Percentiles rank a stretch among this genome's conserved stretches.
These are phyloP conservation scores for Bombus huntii DNA, from an alignment of 1,140 invertebrate genomes.

Conservation along the genomic window DNA sequence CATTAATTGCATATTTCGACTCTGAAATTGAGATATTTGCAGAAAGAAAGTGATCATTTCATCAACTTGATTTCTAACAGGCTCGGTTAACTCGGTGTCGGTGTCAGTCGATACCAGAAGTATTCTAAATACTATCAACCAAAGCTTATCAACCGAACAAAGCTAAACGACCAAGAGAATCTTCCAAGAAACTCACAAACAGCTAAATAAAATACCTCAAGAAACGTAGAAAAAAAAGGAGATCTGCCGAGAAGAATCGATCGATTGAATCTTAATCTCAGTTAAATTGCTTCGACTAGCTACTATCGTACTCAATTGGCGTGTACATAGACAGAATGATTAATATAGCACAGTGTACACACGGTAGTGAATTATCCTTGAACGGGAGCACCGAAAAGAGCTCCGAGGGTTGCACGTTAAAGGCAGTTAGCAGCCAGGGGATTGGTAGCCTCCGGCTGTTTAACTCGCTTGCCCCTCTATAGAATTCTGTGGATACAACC, in stretches of 20 bases:
- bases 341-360: conserved; percentile 37
- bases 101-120: too few relatives aligned
- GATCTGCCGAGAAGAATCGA: not conserved
- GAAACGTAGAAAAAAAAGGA: not conserved
- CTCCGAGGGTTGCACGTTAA: conserved; percentile 50
- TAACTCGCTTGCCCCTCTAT: conserved; percentile 69
- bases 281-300: not conserved
- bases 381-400: conserved; percentile 46
- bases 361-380: conserved; percentile 39
- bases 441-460: conserved; percentile 74
- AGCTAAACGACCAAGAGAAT: too few relatives aligned
- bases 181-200: too few relatives aligned
- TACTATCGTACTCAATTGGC: conserved; percentile 51
- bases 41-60: too few relatives aligned
- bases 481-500: conserved; percentile 62
- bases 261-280: not conserved
- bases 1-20: too few relatives aligned
- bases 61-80: too few relatives aligned
- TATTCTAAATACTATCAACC: too few relatives aligned
- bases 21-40: too few relatives aligned
- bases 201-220: not conserved
- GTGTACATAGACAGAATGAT: conserved; percentile 55
- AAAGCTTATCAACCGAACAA: too few relatives aligned
- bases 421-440: conserved; percentile 71
- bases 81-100: too few relatives aligned